Percentiles rank a stretch among this genome's conserved stretches.
phyloP scores from a whole-genome alignment of 2,888 invertebrate species.

The Anthophora plumipes region DNA sequence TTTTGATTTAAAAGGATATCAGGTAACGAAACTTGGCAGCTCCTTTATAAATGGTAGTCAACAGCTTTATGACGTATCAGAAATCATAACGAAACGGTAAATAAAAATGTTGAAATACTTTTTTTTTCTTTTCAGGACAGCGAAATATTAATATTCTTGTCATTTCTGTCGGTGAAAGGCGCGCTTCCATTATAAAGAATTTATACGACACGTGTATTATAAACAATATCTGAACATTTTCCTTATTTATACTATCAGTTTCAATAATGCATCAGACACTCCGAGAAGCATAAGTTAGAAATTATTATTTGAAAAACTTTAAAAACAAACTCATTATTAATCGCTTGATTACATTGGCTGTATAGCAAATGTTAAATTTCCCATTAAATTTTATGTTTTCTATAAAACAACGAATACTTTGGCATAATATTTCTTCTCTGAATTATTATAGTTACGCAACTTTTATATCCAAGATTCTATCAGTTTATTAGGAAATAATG shows the following conservation, averaged over 20 bases:
- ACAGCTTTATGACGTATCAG: neutral
- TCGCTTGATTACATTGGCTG: no score
- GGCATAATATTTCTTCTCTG: no score
- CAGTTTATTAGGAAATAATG: no score
- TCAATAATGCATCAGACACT: no score
- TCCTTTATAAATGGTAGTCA: slow-evolving; percentile 1
- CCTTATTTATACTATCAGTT: neutral
- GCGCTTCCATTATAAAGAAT: neutral
- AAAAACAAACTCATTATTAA: no score
- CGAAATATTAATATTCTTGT: neutral
- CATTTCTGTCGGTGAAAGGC: neutral
- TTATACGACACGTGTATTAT: neutral
- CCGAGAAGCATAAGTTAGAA: no score
- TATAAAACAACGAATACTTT: no score
- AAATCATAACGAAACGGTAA: neutral
- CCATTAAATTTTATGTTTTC: no score
- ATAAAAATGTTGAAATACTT: slow-evolving; percentile 1
- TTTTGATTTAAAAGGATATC: neutral
- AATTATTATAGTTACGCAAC: no score
- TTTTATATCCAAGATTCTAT: no score
- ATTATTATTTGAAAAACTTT: no score
- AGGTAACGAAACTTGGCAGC: neutral
- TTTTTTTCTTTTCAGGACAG: neutral
- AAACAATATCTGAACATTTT: neutral
- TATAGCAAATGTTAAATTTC: no score